Evolutionary conservation across 2,888 invertebrate genomes (phyloP).

Genomic region (Phengaris alcon): DNA sequence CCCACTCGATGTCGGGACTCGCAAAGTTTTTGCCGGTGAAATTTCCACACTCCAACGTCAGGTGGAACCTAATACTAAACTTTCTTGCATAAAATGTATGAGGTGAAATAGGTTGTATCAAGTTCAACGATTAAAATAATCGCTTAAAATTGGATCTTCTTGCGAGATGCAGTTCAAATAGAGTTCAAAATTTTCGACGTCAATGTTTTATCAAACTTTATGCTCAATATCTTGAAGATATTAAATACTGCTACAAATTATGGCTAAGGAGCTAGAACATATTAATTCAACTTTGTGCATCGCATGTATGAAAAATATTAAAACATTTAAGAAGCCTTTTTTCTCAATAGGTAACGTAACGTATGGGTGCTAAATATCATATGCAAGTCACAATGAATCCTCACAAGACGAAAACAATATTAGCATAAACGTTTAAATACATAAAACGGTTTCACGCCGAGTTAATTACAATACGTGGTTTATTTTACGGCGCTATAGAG

Average conservation of each 20-base stretch:
- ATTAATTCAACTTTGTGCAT: background rate
- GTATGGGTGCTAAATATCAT: background rate
- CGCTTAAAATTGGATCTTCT: slow-evolving; percentile 8
- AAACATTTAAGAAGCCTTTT: background rate
- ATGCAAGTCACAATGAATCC: slow-evolving; percentile 12
- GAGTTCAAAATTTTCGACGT: slow-evolving; percentile 15
- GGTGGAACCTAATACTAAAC: slow-evolving; percentile 44
- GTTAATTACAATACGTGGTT: slow-evolving; percentile 62
- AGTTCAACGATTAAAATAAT: slow-evolving; percentile 22
- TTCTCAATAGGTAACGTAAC: background rate
- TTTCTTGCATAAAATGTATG: slow-evolving; percentile 35
- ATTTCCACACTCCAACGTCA: slow-evolving; percentile 41
- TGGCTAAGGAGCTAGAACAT: background rate
- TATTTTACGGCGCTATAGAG: slow-evolving; percentile 51
- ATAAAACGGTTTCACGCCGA: slow-evolving; percentile 50
- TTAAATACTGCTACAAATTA: background rate
- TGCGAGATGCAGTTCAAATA: slow-evolving; percentile 2
- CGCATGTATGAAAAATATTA: background rate
- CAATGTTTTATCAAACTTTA: slow-evolving; percentile 13
- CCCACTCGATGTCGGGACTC: slow-evolving; percentile 59
- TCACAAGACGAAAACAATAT: slow-evolving; percentile 25
- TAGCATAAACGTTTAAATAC: slow-evolving; percentile 44
- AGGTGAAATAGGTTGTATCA: slow-evolving; percentile 13
- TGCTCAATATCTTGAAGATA: background rate
- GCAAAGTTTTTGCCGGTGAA: slow-evolving; percentile 46